Evolutionary conservation across 2,113 vertebrate genomes (phyloP).

Genomic region (Urocitellus parryii): DNA sequence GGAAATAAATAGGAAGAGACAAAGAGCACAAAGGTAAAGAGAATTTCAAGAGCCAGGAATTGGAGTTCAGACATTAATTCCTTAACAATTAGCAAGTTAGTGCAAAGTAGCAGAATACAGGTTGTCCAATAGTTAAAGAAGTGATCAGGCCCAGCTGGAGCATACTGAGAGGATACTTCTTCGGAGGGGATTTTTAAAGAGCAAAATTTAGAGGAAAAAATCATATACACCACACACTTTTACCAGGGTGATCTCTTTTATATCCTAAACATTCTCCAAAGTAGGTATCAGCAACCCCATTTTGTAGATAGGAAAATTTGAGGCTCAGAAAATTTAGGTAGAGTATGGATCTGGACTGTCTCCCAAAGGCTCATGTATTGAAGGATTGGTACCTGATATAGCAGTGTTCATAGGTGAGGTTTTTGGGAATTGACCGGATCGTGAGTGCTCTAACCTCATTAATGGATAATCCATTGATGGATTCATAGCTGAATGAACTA

Average conservation of each 20-base stretch:
- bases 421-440: background rate
- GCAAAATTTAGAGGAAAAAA: slow-evolving; percentile 7
- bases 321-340: background rate
- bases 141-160: background rate
- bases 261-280: background rate
- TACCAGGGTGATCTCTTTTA: background rate
- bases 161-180: background rate
- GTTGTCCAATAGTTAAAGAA: background rate
- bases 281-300: background rate
- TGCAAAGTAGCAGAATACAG: slow-evolving; percentile 43
- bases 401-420: background rate
- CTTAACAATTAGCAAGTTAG: slow-evolving; percentile 37
- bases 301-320: background rate
- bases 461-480: background rate
- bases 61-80: slow-evolving; percentile 49
- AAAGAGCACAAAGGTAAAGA: background rate
- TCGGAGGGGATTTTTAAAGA: slow-evolving; percentile 23
- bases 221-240: background rate
- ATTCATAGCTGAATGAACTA: background rate
- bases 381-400: background rate
- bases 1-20: slow-evolving; percentile 1
- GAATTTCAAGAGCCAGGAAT: slow-evolving; percentile 6
- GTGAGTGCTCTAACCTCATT: background rate
- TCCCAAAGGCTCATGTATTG: background rate
- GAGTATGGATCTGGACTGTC: background rate